Conservation (phyloP, 1,140 invertebrate genomes). For the Laupala kohalensis region DNA sequence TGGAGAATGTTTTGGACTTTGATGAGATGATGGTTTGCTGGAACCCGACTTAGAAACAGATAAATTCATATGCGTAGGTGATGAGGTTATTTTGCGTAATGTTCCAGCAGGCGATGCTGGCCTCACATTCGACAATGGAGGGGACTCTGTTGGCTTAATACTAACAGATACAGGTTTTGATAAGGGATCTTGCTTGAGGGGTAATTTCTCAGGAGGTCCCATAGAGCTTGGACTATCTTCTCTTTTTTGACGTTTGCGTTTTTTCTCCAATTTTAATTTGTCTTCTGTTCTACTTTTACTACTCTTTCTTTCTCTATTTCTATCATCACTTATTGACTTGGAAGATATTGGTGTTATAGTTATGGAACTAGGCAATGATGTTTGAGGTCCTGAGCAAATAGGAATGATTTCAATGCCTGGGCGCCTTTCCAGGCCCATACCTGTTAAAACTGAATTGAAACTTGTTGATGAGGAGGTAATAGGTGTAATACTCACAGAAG, state of each 20-base stretch:
- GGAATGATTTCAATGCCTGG: slow-evolving; percentile 72
- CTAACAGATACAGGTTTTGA: slow-evolving; percentile 58
- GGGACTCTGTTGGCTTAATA: slow-evolving; percentile 51
- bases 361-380: slow-evolving; percentile 57
- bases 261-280: slow-evolving; percentile 59
- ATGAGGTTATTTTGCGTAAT: slow-evolving; percentile 50
- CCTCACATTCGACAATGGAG: slow-evolving; percentile 36
- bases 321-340: slow-evolving; percentile 40
- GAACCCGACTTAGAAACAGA: slow-evolving; percentile 22
- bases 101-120: slow-evolving; percentile 48
- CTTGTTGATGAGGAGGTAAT: slow-evolving; percentile 39
- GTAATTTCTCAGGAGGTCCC: slow-evolving; percentile 71
- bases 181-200: slow-evolving; percentile 52
- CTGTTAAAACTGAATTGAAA: slow-evolving; percentile 46
- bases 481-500: slow-evolving; percentile 67
- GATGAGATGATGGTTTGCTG: slow-evolving; percentile 1
- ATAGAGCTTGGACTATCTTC: slow-evolving; percentile 46
- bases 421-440: slow-evolving; percentile 46
- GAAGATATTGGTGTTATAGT: slow-evolving; percentile 61
- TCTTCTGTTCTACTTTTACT: slow-evolving; percentile 38
- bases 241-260: slow-evolving; percentile 54
- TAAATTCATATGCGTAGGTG: slow-evolving; percentile 47
- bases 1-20: slow-evolving; percentile 51
- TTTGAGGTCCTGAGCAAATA: slow-evolving; percentile 43
- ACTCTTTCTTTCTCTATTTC: slow-evolving; percentile 40